Conservation (phyloP, 2,888 invertebrate species). For the Agriopis leucophaearia region DNA sequence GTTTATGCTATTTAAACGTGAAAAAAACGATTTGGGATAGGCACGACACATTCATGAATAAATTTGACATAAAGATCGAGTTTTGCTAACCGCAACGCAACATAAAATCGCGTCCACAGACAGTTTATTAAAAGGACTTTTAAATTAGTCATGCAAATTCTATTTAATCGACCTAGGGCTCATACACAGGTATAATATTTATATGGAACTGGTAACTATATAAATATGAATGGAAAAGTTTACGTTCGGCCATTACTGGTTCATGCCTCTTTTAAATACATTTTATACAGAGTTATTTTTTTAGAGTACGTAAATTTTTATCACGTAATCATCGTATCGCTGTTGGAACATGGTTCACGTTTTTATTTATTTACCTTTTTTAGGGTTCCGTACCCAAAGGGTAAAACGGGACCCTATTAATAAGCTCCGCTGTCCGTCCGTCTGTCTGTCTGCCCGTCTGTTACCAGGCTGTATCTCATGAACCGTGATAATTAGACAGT, state of each 20-base stretch:
- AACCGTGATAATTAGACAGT: too few relatives aligned
- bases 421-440: too few relatives aligned
- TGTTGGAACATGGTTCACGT: too few relatives aligned
- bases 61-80: constrained; percentile 3
- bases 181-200: background rate
- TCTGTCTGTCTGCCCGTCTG: too few relatives aligned
- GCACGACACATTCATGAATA: constrained; percentile 4
- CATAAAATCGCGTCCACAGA: background rate
- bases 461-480: too few relatives aligned
- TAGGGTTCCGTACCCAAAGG: too few relatives aligned
- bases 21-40: background rate
- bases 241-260: background rate
- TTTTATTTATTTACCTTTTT: too few relatives aligned
- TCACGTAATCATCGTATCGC: too few relatives aligned
- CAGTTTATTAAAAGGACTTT: background rate
- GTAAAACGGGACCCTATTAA: too few relatives aligned
- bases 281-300: background rate
- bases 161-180: background rate
- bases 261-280: background rate
- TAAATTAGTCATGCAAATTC: constrained; percentile 8
- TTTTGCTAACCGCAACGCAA: background rate
- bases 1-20: background rate
- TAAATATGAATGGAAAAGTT: constrained; percentile 15
- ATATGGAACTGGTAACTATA: too few relatives aligned
- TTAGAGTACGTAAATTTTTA: too few relatives aligned